A percentile compares a stretch with the other conserved stretches of the same genome.
phyloP scores from a whole-genome alignment of 2,113 vertebrate genomes.

The Oxygymnocypris stewartii region DNA sequence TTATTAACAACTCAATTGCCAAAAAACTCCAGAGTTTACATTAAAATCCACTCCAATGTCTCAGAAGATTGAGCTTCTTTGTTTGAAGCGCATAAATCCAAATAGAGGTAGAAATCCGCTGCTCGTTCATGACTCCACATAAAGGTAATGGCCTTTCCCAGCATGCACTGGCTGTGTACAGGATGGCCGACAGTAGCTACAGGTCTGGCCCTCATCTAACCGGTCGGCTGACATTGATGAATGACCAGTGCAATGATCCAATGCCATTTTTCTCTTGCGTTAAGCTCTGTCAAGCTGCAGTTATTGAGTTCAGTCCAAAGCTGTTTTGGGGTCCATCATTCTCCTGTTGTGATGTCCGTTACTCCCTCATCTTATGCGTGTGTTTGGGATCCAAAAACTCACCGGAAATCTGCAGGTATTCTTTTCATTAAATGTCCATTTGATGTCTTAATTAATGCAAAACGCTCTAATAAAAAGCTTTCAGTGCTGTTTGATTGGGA shows the following conservation, averaged over 20 bases:
- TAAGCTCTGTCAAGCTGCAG: conserved; percentile 37
- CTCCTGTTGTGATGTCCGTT: neutral
- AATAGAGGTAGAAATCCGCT: neutral
- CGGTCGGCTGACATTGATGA: conserved; percentile 19
- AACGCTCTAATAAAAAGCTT: neutral
- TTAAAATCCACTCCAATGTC: conserved; percentile 9
- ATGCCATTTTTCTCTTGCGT: conserved; percentile 20
- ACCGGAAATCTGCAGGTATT: neutral
- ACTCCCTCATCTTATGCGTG: neutral
- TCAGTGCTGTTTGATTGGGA: neutral
- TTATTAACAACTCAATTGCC: neutral
- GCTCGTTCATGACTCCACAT: neutral
- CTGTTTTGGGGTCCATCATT: conserved; percentile 4
- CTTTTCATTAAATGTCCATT: neutral
- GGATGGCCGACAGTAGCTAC: neutral
- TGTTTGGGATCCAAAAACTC: neutral
- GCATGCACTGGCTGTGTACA: conserved; percentile 14
- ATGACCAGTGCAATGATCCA: conserved; percentile 44
- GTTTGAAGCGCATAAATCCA: conserved; percentile 10
- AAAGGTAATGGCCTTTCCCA: conserved; percentile 40
- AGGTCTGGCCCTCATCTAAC: conserved; percentile 29
- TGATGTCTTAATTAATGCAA: neutral
- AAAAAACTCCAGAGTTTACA: neutral
- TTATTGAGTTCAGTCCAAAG: conserved; percentile 16
- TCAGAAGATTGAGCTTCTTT: neutral